phyloP scores from a whole-genome alignment of 2,797 vertebrate species.

The Catostomus latipinnis region DNA sequence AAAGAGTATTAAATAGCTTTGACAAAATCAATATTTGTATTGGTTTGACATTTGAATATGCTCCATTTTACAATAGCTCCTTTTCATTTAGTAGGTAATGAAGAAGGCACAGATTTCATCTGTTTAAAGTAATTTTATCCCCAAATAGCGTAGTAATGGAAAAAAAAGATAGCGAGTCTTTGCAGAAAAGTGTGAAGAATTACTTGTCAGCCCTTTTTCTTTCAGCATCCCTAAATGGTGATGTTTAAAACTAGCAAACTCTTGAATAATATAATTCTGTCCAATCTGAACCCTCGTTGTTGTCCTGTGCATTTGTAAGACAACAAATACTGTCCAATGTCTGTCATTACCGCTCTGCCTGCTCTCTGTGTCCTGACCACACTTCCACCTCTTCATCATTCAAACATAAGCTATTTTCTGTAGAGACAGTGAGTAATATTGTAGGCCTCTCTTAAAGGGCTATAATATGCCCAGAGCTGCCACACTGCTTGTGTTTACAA shows the following conservation, averaged over 20 bases:
- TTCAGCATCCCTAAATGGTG: neutral
- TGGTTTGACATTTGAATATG: constrained; percentile 20
- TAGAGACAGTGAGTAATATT: neutral
- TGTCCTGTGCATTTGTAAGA: neutral
- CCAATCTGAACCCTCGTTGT: neutral
- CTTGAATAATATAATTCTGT: neutral
- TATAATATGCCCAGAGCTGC: neutral
- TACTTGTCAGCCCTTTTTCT: neutral
- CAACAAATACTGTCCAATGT: neutral
- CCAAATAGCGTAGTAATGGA: neutral
- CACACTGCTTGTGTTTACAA: constrained; percentile 4
- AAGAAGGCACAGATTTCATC: constrained; percentile 3
- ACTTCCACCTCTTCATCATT: neutral
- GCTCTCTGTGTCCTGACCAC: neutral
- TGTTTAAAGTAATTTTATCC: neutral
- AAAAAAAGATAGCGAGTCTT: neutral
- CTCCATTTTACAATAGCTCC: constrained; percentile 3
- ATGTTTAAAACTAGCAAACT: neutral
- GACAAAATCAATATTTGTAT: constrained; percentile 1
- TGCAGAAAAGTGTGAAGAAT: neutral
- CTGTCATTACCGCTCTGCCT: neutral
- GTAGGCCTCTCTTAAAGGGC: constrained; percentile 2
- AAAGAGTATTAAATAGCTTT: neutral
- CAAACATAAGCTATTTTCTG: neutral
- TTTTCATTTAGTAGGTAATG: constrained; percentile 9